Percentiles rank a stretch among this genome's conserved stretches.
Evolutionary conservation across 2,113 vertebrate species (phyloP).

Genomic region (Cryptomyrus ogoouensis): DNA sequence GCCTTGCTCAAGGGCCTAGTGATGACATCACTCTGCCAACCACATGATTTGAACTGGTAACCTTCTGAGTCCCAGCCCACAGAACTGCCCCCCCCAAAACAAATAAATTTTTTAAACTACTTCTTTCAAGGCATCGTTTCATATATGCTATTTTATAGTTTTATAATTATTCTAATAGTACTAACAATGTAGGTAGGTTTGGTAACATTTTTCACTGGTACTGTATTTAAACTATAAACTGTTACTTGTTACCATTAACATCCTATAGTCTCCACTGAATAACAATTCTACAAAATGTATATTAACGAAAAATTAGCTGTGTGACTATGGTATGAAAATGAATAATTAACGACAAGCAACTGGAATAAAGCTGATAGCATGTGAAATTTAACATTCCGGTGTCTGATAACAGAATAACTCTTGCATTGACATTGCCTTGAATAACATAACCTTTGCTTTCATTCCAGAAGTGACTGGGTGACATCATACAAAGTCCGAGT

Average conservation of each 20-base stretch:
- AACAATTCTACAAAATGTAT: background rate
- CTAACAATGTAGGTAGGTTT: no score
- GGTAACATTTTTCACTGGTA: background rate
- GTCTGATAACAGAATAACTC: background rate
- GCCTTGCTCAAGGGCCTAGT: no score
- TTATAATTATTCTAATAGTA: no score
- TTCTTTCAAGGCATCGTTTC: no score
- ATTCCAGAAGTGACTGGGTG: conserved; percentile 91
- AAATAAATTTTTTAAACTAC: no score
- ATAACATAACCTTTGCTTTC: background rate
- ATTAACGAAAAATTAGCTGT: background rate
- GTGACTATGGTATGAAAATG: background rate
- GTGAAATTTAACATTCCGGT: background rate
- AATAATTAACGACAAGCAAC: background rate
- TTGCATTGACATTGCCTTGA: background rate
- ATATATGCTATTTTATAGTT: no score
- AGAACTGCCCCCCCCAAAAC: no score
- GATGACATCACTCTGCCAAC: no score
- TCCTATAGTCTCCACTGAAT: background rate
- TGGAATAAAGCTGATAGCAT: background rate
- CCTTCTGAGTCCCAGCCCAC: no score
- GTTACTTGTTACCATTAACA: background rate
- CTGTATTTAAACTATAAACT: background rate
- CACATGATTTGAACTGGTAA: no score
- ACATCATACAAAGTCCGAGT: conserved; percentile 88